Conservation (phyloP, 2,113 vertebrate genomes). For the Bombycilla garrulus region DNA sequence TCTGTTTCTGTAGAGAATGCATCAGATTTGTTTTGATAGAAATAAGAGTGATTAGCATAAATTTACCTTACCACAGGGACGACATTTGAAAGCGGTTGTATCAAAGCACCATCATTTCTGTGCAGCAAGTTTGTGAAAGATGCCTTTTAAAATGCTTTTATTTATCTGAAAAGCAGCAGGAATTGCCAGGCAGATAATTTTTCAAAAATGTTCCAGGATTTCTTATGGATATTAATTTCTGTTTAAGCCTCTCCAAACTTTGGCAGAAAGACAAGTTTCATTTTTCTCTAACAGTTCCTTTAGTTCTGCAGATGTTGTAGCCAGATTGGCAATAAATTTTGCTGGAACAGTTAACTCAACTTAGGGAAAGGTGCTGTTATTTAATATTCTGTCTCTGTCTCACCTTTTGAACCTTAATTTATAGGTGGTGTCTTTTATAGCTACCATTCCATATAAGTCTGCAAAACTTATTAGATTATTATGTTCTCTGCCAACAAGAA, state of each 20-base stretch:
- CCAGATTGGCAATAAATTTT: slow-evolving; percentile 68
- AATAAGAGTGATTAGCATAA: neutral
- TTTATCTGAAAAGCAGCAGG: slow-evolving; percentile 9
- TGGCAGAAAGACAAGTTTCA: slow-evolving; percentile 63
- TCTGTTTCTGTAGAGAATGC: neutral
- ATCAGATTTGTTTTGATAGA: neutral
- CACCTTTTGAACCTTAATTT: slow-evolving; percentile 51
- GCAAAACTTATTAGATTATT: neutral
- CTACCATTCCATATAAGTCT: neutral
- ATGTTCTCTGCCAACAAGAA: neutral
- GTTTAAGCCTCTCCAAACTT: slow-evolving; percentile 47
- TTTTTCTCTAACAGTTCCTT: slow-evolving; percentile 66
- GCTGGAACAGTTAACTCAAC: slow-evolving; percentile 28
- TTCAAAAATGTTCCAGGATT: slow-evolving; percentile 29
- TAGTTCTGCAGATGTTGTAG: slow-evolving; percentile 61
- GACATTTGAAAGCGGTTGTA: neutral
- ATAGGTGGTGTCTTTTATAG: slow-evolving; percentile 6
- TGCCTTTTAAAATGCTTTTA: neutral
- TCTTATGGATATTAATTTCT: slow-evolving; percentile 56
- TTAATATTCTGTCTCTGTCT: slow-evolving; percentile 32
- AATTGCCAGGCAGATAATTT: slow-evolving; percentile 28
- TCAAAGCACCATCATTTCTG: neutral
- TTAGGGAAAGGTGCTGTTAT: slow-evolving; percentile 20
- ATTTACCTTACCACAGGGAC: neutral
- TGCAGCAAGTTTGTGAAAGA: neutral